Evolutionary conservation across 1,140 invertebrate genomes (phyloP).

Genomic region (Polypedilum pembai): DNA sequence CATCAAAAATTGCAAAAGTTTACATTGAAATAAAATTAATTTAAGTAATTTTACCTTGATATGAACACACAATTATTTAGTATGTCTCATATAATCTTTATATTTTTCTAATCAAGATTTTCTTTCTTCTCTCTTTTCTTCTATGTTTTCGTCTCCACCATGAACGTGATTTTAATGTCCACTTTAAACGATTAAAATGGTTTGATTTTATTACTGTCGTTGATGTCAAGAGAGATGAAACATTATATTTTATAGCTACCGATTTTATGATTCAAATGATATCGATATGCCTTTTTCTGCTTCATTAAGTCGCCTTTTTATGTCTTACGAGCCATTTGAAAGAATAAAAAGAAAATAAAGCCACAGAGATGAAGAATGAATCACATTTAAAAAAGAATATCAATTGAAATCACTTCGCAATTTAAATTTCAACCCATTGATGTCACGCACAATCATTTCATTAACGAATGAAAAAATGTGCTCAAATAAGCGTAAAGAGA

Average conservation of each 20-base stretch:
- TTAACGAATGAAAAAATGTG: not conserved
- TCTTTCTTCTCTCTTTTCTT: not conserved
- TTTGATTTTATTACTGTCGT: constrained; percentile 8
- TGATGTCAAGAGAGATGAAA: constrained; percentile 25
- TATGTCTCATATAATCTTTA: constrained; percentile 2
- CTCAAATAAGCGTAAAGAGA: not conserved
- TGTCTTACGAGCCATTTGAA: not conserved
- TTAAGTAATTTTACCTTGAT: too few species aligned
- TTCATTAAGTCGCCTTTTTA: constrained; percentile 13
- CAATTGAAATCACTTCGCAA: too few species aligned
- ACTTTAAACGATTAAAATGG: not conserved
- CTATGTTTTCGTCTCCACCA: too few species aligned
- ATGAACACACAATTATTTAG: not conserved
- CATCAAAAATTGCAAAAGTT: too few species aligned
- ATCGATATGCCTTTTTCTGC: constrained; percentile 22
- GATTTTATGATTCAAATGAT: constrained; percentile 19
- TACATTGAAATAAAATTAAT: too few species aligned
- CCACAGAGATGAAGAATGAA: too few species aligned
- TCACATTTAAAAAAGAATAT: too few species aligned
- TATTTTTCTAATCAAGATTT: constrained; percentile 3
- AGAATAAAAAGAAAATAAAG: too few species aligned
- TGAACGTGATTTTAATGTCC: constrained; percentile 20
- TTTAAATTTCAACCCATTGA: not conserved
- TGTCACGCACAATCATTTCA: constrained; percentile 23
- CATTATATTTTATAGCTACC: constrained; percentile 27